These are phyloP conservation scores for Stigmatopora nigra DNA, from an alignment of 2,113 vertebrate species.

Conservation along the genomic window DNA sequence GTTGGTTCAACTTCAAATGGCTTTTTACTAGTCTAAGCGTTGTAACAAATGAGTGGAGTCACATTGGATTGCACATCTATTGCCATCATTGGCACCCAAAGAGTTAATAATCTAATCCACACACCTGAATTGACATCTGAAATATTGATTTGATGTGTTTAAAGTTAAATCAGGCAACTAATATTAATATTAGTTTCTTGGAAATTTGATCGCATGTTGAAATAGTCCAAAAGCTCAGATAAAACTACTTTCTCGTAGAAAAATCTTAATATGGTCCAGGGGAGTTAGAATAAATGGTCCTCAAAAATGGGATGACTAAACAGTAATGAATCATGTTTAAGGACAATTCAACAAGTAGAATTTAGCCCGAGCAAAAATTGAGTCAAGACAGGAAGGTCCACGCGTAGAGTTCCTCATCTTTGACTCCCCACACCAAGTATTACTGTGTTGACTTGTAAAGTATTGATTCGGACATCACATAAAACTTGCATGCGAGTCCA, in stretches of 20 bases:
- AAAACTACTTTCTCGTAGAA: not conserved
- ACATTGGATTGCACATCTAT: too few species aligned
- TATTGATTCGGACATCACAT: slow-evolving; percentile 68
- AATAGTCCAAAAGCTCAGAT: not conserved
- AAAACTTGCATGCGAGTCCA: slow-evolving; percentile 85
- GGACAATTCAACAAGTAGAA: slow-evolving; percentile 28
- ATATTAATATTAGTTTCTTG: slow-evolving; percentile 14
- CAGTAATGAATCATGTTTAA: slow-evolving; percentile 6
- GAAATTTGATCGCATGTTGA: not conserved
- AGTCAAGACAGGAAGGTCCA: slow-evolving; percentile 31
- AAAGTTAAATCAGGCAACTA: not conserved
- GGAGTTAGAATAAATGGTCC: not conserved
- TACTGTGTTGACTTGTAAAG: slow-evolving; percentile 50
- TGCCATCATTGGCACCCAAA: too few species aligned
- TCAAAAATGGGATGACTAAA: not conserved
- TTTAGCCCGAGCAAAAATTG: slow-evolving; percentile 15
- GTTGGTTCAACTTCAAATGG: too few species aligned
- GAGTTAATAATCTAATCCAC: not conserved
- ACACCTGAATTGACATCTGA: not conserved
- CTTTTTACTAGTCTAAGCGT: too few species aligned
- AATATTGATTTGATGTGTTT: not conserved
- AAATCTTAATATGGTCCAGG: not conserved
- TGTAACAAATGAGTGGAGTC: too few species aligned
- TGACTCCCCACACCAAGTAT: slow-evolving; percentile 51
- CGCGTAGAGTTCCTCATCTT: slow-evolving; percentile 44